These are phyloP conservation scores for Limanda limanda DNA, from an alignment of 2,113 vertebrate species.

Conservation along the genomic window DNA sequence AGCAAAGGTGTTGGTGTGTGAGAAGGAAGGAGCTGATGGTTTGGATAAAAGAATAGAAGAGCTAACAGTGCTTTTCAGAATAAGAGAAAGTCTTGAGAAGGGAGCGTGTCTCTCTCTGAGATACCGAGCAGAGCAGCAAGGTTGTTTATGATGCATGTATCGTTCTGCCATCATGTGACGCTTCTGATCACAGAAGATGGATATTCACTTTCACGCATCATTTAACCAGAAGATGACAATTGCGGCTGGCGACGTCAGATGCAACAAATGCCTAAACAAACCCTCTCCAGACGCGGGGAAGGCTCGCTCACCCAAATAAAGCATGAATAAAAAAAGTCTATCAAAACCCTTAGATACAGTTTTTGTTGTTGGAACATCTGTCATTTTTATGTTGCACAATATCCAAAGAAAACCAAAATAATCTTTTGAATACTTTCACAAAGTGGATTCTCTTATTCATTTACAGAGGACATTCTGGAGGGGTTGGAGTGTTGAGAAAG, in stretches of 20 bases:
- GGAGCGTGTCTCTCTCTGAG: slow-evolving; percentile 12
- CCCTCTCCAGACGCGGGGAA: slow-evolving; percentile 38
- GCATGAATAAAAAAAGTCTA: neutral
- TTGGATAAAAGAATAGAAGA: slow-evolving; percentile 18
- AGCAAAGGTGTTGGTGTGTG: neutral
- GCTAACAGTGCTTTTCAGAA: slow-evolving; percentile 24
- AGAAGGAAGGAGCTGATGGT: slow-evolving; percentile 1
- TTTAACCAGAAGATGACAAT: slow-evolving; percentile 78
- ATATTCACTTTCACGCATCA: slow-evolving; percentile 80
- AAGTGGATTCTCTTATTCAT: neutral
- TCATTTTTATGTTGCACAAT: neutral
- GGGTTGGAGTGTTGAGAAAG: too few relatives aligned
- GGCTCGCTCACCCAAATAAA: slow-evolving; percentile 13
- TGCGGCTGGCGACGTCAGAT: slow-evolving; percentile 45
- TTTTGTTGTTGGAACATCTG: neutral
- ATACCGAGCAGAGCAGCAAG: slow-evolving; percentile 16
- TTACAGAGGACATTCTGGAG: neutral
- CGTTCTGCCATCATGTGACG: slow-evolving; percentile 61
- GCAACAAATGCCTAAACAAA: slow-evolving; percentile 69
- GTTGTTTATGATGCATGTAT: slow-evolving; percentile 70
- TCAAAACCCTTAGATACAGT: neutral
- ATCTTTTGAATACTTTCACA: neutral
- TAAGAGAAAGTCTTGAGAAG: slow-evolving; percentile 14
- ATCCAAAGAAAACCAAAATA: neutral
- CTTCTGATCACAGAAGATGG: slow-evolving; percentile 76